Conservation (phyloP, 2,113 vertebrate species). For the Calidris pugnax region DNA sequence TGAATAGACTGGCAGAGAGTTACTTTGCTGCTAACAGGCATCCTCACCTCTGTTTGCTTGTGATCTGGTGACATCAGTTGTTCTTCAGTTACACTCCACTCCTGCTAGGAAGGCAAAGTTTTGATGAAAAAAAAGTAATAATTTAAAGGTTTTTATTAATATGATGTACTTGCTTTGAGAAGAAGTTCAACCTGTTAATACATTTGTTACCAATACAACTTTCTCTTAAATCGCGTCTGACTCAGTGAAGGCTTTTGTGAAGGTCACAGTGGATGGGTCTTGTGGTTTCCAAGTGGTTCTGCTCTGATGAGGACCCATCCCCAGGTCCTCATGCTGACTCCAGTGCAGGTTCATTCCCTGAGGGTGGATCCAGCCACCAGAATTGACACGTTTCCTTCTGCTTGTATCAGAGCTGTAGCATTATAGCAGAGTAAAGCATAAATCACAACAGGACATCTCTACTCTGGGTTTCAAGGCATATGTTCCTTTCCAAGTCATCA, state of each 20-base stretch:
- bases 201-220: neutral
- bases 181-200: neutral
- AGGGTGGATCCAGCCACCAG: neutral
- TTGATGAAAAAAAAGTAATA: neutral
- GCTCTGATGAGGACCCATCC: neutral
- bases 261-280: neutral
- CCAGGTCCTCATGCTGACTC: neutral
- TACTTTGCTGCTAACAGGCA: neutral
- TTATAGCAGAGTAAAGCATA: neutral
- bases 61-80: slow-evolving; percentile 33
- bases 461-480: neutral
- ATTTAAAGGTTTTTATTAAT: slow-evolving; percentile 46
- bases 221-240: accelerated
- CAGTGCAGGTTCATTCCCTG: neutral
- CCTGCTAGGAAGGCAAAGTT: neutral
- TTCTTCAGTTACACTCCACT: slow-evolving; percentile 36
- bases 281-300: accelerated
- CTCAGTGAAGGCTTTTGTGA: neutral
- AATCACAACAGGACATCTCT: neutral
- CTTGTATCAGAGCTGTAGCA: neutral
- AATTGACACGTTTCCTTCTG: neutral
- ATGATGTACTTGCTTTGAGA: slow-evolving; percentile 57
- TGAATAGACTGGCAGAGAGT: neutral
- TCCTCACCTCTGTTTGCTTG: slow-evolving; percentile 7
- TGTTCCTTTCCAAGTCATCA: neutral